These are phyloP conservation scores for Catostomus latipinnis DNA, from an alignment of 2,797 vertebrate genomes.

Conservation along the genomic window DNA sequence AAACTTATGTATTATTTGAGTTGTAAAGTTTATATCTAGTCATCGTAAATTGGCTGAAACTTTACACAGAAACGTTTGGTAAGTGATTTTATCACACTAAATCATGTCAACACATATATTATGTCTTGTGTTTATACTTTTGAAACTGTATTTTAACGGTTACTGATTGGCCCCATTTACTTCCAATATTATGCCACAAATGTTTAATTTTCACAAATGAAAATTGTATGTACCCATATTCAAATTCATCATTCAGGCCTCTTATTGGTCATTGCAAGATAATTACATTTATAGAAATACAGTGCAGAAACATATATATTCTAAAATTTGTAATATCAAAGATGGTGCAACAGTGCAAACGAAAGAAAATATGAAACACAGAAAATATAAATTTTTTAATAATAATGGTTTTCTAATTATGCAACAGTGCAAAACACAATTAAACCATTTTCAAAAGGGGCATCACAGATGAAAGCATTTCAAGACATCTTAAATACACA, in stretches of 20 bases:
- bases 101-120: too few relatives aligned
- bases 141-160: too few relatives aligned
- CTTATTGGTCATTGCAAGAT: background rate
- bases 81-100: too few relatives aligned
- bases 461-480: conserved; percentile 63
- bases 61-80: too few relatives aligned
- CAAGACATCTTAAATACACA: conserved; percentile 60
- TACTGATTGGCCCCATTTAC: too few relatives aligned
- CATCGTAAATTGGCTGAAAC: too few relatives aligned
- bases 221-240: background rate
- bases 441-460: conserved; percentile 17
- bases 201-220: too few relatives aligned
- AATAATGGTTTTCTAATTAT: background rate
- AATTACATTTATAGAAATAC: conserved; percentile 21
- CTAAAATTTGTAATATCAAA: background rate
- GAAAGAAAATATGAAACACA: background rate
- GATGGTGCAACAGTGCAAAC: conserved; percentile 13
- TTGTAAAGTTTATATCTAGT: too few relatives aligned
- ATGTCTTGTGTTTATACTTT: too few relatives aligned
- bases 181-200: too few relatives aligned
- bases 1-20: too few relatives aligned
- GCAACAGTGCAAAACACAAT: background rate
- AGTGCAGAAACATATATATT: background rate
- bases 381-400: background rate
- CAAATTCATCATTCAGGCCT: background rate